These are phyloP conservation scores for Ormyrus nitidulus DNA, from an alignment of 2,888 invertebrate genomes.

Conservation along the genomic window DNA sequence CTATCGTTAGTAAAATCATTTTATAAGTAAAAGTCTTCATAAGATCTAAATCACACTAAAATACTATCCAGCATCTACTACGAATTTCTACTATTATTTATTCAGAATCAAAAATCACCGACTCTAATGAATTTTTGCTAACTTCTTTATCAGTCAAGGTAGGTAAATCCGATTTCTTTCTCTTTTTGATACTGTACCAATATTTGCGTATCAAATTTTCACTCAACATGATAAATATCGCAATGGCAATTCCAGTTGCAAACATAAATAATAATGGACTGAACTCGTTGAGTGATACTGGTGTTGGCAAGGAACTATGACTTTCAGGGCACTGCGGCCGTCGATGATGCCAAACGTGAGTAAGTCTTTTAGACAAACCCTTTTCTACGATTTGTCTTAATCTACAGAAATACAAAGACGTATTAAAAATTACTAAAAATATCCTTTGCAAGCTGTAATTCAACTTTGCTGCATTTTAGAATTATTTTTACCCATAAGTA, in stretches of 20 bases:
- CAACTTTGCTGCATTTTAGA: neutral
- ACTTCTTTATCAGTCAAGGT: too few relatives aligned
- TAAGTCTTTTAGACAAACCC: constrained; percentile 61
- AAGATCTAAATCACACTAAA: too few relatives aligned
- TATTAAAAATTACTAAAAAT: too few relatives aligned
- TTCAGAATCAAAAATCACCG: too few relatives aligned
- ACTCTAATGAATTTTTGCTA: too few relatives aligned
- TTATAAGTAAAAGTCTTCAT: too few relatives aligned
- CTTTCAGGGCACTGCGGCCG: constrained; percentile 66
- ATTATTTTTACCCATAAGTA: constrained; percentile 59
- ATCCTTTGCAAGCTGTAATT: too few relatives aligned
- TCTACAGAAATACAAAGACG: constrained; percentile 44
- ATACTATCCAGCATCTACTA: too few relatives aligned
- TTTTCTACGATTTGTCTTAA: constrained; percentile 64
- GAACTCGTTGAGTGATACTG: constrained; percentile 65
- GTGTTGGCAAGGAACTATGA: constrained; percentile 63
- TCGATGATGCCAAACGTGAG: constrained; percentile 62
- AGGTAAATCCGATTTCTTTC: too few relatives aligned
- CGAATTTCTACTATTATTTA: too few relatives aligned
- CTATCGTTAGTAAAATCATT: too few relatives aligned
- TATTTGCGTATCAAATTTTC: constrained; percentile 58
- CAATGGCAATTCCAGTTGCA: constrained; percentile 58
- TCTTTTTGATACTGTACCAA: neutral
- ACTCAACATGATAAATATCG: constrained; percentile 58
- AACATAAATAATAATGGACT: constrained; percentile 65